Conservation (phyloP, 1,140 invertebrate species). For the Pogonomyrmex californicus region DNA sequence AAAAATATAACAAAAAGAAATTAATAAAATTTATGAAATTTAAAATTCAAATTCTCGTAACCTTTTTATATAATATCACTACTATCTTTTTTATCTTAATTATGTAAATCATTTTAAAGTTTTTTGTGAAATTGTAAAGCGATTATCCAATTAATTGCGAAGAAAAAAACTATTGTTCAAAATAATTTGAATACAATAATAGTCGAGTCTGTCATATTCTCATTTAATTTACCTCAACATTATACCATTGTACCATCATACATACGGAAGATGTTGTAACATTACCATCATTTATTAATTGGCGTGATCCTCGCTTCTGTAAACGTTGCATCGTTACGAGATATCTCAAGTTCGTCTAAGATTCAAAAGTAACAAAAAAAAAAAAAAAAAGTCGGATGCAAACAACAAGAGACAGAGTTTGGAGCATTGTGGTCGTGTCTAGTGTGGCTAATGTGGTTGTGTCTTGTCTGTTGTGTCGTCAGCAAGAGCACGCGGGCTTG, state of each 20-base stretch:
- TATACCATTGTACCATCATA: neutral
- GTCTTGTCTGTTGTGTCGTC: constrained; percentile 89
- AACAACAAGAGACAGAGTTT: constrained; percentile 76
- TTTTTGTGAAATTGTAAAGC: neutral
- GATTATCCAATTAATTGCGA: neutral
- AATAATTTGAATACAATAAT: neutral
- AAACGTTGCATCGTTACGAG: neutral
- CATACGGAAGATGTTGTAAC: neutral
- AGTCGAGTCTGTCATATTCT: neutral
- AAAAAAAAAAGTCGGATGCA: neutral
- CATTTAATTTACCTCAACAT: neutral
- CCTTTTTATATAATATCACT: neutral
- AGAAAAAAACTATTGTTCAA: neutral
- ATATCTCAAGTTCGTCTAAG: constrained; percentile 43
- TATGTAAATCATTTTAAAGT: neutral
- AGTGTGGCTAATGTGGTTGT: constrained; percentile 89
- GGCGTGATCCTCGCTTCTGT: neutral
- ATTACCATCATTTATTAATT: neutral
- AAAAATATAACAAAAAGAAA: neutral
- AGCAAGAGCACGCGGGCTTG: constrained; percentile 95
- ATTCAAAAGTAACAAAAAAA: neutral
- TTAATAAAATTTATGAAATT: neutral
- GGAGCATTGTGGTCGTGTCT: constrained; percentile 85
- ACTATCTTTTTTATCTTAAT: neutral
- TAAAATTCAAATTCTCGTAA: neutral